Conservation (phyloP, 2,888 invertebrate genomes). For the Metellina segmentata region DNA sequence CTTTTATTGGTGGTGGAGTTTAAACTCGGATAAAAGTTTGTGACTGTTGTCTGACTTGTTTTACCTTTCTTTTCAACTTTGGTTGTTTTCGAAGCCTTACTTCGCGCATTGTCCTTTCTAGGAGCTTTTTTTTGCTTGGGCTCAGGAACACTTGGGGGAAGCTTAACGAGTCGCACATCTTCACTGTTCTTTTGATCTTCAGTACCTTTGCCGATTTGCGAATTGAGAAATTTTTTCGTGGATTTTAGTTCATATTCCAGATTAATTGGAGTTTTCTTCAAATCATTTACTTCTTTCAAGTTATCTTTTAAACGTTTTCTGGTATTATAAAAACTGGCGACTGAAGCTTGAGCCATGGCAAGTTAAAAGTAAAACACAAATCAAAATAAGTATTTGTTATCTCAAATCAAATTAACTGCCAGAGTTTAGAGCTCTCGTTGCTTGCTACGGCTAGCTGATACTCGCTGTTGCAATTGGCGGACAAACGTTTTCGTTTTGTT, state of each 20-base stretch:
- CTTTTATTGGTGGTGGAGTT: not conserved
- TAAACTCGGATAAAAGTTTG: not conserved
- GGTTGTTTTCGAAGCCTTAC: not conserved
- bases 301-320: slow-evolving; percentile 24
- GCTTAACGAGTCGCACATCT: not conserved
- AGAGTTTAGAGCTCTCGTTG: too few relatives aligned
- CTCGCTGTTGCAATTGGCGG: too few relatives aligned
- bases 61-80: not conserved
- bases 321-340: slow-evolving; percentile 31
- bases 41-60: not conserved
- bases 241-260: not conserved
- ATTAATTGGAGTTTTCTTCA: not conserved
- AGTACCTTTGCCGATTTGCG: not conserved
- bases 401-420: too few relatives aligned
- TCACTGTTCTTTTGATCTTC: slow-evolving; percentile 1
- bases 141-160: not conserved
- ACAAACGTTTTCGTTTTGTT: too few relatives aligned
- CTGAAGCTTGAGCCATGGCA: slow-evolving; percentile 37
- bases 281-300: not conserved
- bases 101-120: not conserved
- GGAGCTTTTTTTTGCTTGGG: not conserved
- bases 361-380: not conserved
- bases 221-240: not conserved
- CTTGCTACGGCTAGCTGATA: too few relatives aligned
- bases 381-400: not conserved